Evolutionary conservation across 2,797 vertebrate genomes (phyloP).

Genomic region (Tenualosa thibaudeaui): DNA sequence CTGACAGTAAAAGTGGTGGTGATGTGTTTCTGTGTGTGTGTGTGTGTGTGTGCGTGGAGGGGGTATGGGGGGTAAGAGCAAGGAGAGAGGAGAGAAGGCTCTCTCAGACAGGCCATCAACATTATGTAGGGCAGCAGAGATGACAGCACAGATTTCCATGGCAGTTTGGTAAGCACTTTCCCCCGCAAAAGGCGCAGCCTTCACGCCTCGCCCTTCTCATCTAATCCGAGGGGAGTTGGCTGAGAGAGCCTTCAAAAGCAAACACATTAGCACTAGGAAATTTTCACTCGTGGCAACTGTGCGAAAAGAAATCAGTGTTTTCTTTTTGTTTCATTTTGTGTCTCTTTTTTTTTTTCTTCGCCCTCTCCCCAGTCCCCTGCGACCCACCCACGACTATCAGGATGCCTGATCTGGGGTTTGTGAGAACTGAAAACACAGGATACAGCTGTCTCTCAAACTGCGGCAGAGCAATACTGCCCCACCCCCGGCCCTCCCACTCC

Average conservation of each 20-base stretch:
- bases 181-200: conserved; percentile 19
- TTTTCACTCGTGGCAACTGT: not conserved
- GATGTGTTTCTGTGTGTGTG: not conserved
- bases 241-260: not conserved
- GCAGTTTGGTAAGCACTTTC: conserved; percentile 10
- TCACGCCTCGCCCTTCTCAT: conserved; percentile 19
- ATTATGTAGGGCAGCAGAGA: not conserved
- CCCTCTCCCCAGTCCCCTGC: not conserved
- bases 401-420: conserved; percentile 53
- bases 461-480: conserved; percentile 31
- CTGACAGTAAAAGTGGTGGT: not conserved
- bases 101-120: conserved; percentile 24
- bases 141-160: conserved; percentile 28
- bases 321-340: not conserved
- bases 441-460: conserved; percentile 59
- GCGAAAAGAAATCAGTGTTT: conserved; percentile 10
- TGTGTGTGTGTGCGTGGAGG: conserved; percentile 24
- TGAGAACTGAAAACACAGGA: conserved; percentile 65
- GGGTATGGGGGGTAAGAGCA: conserved; percentile 33
- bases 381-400: conserved; percentile 50
- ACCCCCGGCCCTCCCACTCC: conserved; percentile 32
- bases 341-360: not conserved
- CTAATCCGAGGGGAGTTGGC: not conserved
- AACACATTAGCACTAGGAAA: conserved; percentile 11
- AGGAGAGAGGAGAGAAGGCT: conserved; percentile 22